phyloP scores from a whole-genome alignment of 2,888 invertebrate genomes.

The Pseudeuparius sepicola region DNA sequence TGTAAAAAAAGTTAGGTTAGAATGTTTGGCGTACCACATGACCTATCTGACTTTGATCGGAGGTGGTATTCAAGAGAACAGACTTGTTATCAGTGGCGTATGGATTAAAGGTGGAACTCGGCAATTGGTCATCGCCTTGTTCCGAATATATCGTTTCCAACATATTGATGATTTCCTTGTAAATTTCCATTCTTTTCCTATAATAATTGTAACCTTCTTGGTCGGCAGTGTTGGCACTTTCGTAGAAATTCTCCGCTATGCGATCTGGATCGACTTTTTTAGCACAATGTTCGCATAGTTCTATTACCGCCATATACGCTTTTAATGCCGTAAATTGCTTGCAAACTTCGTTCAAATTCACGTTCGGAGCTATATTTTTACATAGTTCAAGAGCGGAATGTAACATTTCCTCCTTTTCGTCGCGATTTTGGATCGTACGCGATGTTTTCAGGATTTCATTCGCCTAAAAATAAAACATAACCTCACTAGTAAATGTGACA shows the following conservation, averaged over 20 bases:
- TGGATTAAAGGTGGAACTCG: conserved; percentile 11
- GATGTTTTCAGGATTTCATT: conserved; percentile 82
- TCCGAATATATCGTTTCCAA: conserved; percentile 53
- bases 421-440: conserved; percentile 59
- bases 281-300: conserved; percentile 77
- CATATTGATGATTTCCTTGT: conserved; percentile 75
- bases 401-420: conserved; percentile 69
- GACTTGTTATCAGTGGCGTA: conserved; percentile 17
- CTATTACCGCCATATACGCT: conserved; percentile 82
- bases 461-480: conserved; percentile 46
- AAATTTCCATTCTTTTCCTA: conserved; percentile 63
- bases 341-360: conserved; percentile 77
- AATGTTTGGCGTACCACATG: no score
- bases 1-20: no score
- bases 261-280: conserved; percentile 81
- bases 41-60: no score
- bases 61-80: conserved; percentile 16
- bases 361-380: conserved; percentile 78
- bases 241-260: conserved; percentile 78
- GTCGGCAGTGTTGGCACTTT: conserved; percentile 71
- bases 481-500: no score
- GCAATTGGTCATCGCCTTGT: conserved; percentile 18
- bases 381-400: conserved; percentile 73
- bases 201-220: conserved; percentile 53
- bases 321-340: conserved; percentile 70